Evolutionary conservation across 2,888 invertebrate genomes (phyloP).

Genomic region (Pharmacophagus antenor): DNA sequence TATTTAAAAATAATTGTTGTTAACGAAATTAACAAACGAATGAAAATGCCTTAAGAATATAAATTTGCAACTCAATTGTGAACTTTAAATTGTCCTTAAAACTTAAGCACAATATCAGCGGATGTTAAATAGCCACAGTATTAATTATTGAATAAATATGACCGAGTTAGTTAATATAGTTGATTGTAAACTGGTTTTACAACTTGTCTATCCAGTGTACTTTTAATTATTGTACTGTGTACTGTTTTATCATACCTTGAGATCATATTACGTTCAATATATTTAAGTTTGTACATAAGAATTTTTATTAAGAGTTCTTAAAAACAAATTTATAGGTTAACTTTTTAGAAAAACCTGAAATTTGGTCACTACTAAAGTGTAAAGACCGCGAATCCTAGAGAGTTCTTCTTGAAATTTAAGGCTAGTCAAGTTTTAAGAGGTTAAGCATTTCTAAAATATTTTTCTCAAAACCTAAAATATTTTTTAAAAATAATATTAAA

Average conservation of each 20-base stretch:
- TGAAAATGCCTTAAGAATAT: background rate
- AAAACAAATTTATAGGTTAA: no score
- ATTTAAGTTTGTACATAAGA: background rate
- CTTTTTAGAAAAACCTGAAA: no score
- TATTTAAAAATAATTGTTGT: background rate
- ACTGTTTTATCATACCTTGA: background rate
- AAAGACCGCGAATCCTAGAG: no score
- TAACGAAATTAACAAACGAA: background rate
- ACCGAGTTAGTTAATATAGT: constrained; percentile 16
- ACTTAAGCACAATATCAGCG: constrained; percentile 3
- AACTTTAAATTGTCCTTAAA: no score
- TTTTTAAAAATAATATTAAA: background rate
- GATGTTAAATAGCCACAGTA: constrained; percentile 8
- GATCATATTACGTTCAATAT: background rate
- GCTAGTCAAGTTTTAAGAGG: background rate
- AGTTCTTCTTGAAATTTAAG: background rate
- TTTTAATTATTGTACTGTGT: background rate
- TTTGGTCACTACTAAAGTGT: no score
- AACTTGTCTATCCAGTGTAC: constrained; percentile 19
- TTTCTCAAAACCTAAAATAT: background rate
- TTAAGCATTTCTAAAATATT: background rate
- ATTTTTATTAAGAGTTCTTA: no score
- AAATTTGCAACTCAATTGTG: background rate
- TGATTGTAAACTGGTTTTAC: constrained; percentile 21
- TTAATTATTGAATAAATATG: constrained; percentile 21